Evolutionary conservation across 2,113 vertebrate species (phyloP).

Genomic region (Ailurus styani): DNA sequence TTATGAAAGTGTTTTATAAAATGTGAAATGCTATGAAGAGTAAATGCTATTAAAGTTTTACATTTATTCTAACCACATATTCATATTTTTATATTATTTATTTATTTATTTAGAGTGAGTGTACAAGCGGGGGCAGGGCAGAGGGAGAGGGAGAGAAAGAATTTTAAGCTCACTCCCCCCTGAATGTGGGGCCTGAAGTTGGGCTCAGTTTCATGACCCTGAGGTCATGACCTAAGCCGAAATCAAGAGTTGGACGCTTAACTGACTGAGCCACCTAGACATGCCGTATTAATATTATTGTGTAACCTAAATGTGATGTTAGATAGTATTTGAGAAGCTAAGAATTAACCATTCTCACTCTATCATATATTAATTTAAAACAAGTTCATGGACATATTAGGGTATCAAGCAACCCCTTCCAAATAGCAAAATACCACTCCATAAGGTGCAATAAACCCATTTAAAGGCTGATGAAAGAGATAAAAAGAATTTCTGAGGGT

Average conservation of each 20-base stretch:
- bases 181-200: not conserved
- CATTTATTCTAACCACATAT: not conserved
- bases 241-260: not conserved
- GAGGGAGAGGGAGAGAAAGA: not conserved
- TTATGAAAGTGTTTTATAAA: slow-evolving; percentile 3
- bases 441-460: not conserved
- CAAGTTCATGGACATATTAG: not conserved
- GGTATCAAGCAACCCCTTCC: not conserved
- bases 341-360: not conserved
- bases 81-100: not conserved
- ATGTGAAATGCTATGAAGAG: slow-evolving; percentile 3
- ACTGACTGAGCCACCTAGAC: not conserved
- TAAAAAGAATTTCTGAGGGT: not conserved
- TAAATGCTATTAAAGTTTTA: slow-evolving; percentile 20
- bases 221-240: not conserved
- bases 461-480: not conserved
- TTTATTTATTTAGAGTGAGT: not conserved
- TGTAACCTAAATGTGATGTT: not conserved
- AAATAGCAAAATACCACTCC: not conserved
- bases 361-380: slow-evolving; percentile 25
- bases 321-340: not conserved
- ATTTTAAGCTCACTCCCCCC: not conserved
- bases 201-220: not conserved
- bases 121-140: not conserved
- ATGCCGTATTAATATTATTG: not conserved